These are phyloP conservation scores for Clistopyga incitator DNA, from an alignment of 2,888 invertebrate genomes.

Conservation along the genomic window DNA sequence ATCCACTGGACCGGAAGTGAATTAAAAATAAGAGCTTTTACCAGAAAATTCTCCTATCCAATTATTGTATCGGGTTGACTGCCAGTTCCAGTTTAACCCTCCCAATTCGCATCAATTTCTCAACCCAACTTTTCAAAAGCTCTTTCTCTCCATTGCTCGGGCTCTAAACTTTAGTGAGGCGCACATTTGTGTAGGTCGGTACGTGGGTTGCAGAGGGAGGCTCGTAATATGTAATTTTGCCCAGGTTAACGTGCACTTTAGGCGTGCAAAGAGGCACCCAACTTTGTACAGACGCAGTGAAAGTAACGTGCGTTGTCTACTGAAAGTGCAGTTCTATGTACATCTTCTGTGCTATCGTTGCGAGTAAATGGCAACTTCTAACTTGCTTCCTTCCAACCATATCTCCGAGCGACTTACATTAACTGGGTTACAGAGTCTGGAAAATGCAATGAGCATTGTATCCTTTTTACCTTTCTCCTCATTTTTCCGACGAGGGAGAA, in stretches of 20 bases:
- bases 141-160: slow-evolving; percentile 1
- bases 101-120: slow-evolving; percentile 24
- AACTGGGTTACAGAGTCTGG: background rate
- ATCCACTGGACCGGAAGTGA: slow-evolving; percentile 58
- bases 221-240: slow-evolving; percentile 63
- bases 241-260: slow-evolving; percentile 63
- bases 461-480: no score
- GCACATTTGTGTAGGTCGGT: background rate
- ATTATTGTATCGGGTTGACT: slow-evolving; percentile 32
- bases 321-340: slow-evolving; percentile 38
- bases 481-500: slow-evolving; percentile 7
- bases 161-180: slow-evolving; percentile 12
- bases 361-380: slow-evolving; percentile 44
- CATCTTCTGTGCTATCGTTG: background rate
- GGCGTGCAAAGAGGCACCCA: slow-evolving; percentile 62
- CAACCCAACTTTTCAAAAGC: background rate
- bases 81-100: slow-evolving; percentile 22
- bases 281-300: slow-evolving; percentile 63
- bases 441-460: background rate
- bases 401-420: background rate
- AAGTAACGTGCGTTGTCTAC: slow-evolving; percentile 52
- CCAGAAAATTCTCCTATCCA: slow-evolving; percentile 19
- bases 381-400: slow-evolving; percentile 36
- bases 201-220: background rate
- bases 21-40: slow-evolving; percentile 33